Conservation (phyloP, 2,113 vertebrate species). For the Epinephelus fuscoguttatus region DNA sequence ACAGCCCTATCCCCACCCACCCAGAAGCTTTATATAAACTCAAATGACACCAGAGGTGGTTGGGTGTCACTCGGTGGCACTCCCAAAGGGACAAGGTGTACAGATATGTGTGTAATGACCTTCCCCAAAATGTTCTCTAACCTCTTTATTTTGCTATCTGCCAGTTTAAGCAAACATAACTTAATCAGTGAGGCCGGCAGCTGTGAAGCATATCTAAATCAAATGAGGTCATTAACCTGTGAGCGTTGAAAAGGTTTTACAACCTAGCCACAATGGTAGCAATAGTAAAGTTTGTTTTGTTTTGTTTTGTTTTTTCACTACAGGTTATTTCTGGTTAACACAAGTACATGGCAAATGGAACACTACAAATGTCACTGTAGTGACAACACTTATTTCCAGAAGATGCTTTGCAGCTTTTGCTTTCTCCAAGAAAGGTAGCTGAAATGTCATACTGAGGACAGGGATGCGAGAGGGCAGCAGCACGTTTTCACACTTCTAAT, state of each 20-base stretch:
- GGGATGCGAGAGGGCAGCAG: slow-evolving; percentile 13
- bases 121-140: slow-evolving; percentile 7
- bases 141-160: slow-evolving; percentile 35
- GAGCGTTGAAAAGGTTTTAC: slow-evolving; percentile 43
- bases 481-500: slow-evolving; percentile 25
- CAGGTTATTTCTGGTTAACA: slow-evolving; percentile 2
- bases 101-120: slow-evolving; percentile 25
- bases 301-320: not conserved
- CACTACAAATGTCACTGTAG: not conserved
- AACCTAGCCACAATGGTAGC: slow-evolving; percentile 33
- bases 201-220: slow-evolving; percentile 58
- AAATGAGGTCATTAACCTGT: slow-evolving; percentile 48
- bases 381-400: not conserved
- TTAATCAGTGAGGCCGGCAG: slow-evolving; percentile 25
- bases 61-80: not conserved
- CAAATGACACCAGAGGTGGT: slow-evolving; percentile 30
- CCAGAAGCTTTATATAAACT: slow-evolving; percentile 16
- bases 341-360: not conserved
- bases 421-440: not conserved
- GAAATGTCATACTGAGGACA: slow-evolving; percentile 32
- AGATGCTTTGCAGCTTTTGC: not conserved
- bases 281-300: not conserved
- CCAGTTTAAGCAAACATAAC: slow-evolving; percentile 43
- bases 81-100: slow-evolving; percentile 8
- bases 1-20: not conserved